Conservation (phyloP, 2,888 invertebrate genomes). For the Sepiola atlantica region DNA sequence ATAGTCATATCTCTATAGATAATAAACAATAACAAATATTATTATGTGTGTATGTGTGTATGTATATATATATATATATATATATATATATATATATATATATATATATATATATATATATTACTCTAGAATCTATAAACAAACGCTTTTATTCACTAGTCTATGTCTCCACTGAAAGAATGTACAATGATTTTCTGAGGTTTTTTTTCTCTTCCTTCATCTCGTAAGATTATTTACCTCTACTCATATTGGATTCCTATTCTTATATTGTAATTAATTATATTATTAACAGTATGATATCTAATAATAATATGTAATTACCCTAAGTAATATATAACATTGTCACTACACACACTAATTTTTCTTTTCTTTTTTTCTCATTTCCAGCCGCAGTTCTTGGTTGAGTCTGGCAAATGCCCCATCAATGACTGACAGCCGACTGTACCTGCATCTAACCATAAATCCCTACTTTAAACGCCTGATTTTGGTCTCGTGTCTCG, state of each 20-base stretch:
- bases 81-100: too few species aligned
- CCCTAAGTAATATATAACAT: background rate
- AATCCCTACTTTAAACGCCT: background rate
- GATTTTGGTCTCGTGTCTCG: conserved; percentile 2
- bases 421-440: conserved; percentile 32
- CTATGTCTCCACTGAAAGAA: too few species aligned
- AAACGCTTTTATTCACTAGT: too few species aligned
- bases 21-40: too few species aligned
- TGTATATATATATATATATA: background rate
- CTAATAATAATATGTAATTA: background rate
- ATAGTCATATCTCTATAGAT: too few species aligned
- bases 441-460: background rate
- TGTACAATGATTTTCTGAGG: too few species aligned
- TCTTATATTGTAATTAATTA: too few species aligned
- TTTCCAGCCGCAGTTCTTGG: background rate
- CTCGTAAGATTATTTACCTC: too few species aligned
- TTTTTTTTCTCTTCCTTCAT: too few species aligned
- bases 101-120: too few species aligned
- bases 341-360: background rate
- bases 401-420: conserved; percentile 22
- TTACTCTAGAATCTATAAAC: too few species aligned
- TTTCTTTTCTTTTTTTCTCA: background rate
- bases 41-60: background rate
- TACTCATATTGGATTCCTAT: too few species aligned
- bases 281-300: background rate